These are phyloP conservation scores for Ennomos quercinarius DNA, from an alignment of 2,888 invertebrate species.

Conservation along the genomic window DNA sequence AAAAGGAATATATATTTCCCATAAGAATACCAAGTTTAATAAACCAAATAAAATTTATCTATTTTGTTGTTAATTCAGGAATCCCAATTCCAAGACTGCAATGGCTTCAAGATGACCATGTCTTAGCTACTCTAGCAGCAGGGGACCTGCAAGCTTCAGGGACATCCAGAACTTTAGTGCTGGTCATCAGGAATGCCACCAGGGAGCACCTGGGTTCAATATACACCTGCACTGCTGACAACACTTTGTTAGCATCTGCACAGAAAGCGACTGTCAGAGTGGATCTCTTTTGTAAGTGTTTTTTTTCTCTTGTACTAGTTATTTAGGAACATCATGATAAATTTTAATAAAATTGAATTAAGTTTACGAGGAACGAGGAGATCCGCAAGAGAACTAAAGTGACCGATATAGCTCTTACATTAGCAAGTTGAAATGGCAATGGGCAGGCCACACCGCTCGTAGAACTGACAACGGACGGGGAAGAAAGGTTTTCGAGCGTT, in stretches of 20 bases:
- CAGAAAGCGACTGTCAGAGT: slow-evolving; percentile 87
- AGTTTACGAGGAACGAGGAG: too few species aligned
- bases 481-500: too few species aligned
- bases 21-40: too few species aligned
- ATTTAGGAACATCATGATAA: too few species aligned
- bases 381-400: too few species aligned
- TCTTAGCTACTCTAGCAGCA: slow-evolving; percentile 64
- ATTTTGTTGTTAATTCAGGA: slow-evolving; percentile 50
- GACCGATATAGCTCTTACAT: too few species aligned
- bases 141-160: slow-evolving; percentile 61
- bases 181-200: slow-evolving; percentile 72
- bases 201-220: slow-evolving; percentile 87
- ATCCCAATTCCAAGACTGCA: slow-evolving; percentile 75
- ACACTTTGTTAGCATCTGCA: slow-evolving; percentile 88
- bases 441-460: too few species aligned
- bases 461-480: too few species aligned
- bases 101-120: slow-evolving; percentile 75
- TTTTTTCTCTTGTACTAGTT: background rate
- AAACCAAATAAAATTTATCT: too few species aligned
- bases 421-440: too few species aligned
- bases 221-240: slow-evolving; percentile 90
- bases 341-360: too few species aligned
- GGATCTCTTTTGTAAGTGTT: slow-evolving; percentile 88
- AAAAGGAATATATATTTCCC: too few species aligned
- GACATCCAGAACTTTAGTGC: slow-evolving; percentile 59